phyloP scores from a whole-genome alignment of 2,113 vertebrate species.

The Thunnus thynnus region DNA sequence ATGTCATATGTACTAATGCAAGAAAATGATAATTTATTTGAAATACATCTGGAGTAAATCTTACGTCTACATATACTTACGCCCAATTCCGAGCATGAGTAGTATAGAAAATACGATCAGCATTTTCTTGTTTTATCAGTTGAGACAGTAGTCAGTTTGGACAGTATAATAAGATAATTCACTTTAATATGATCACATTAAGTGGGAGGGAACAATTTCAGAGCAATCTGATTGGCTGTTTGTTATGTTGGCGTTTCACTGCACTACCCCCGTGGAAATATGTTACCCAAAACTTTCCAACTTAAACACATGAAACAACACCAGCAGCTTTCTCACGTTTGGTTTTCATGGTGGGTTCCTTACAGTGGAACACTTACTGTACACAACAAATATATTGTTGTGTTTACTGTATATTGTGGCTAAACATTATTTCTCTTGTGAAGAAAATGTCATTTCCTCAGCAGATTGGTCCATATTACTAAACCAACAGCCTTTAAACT shows the following conservation, averaged over 20 bases:
- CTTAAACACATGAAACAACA: slow-evolving; percentile 27
- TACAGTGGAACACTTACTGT: too few species aligned
- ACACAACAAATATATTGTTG: too few species aligned
- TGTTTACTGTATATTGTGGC: too few species aligned
- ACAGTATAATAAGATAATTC: background rate
- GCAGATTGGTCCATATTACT: too few species aligned
- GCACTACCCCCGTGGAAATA: slow-evolving; percentile 40
- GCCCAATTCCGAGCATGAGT: background rate
- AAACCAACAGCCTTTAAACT: too few species aligned
- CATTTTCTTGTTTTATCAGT: slow-evolving; percentile 33
- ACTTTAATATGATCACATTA: background rate
- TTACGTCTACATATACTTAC: slow-evolving; percentile 35
- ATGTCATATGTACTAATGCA: rapidly evolving
- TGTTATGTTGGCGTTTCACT: background rate
- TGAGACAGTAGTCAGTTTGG: background rate
- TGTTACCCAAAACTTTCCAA: slow-evolving; percentile 15
- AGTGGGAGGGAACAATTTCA: slow-evolving; percentile 42
- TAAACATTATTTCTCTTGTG: too few species aligned
- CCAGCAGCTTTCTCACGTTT: background rate
- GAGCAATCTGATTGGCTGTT: slow-evolving; percentile 35
- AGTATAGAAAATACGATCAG: slow-evolving; percentile 10
- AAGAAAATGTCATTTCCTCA: too few species aligned
- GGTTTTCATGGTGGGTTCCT: slow-evolving; percentile 2
- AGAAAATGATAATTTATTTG: rapidly evolving
- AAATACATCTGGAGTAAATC: background rate